Conservation (phyloP, 2,888 invertebrate genomes). For the Campoletis raptor region DNA sequence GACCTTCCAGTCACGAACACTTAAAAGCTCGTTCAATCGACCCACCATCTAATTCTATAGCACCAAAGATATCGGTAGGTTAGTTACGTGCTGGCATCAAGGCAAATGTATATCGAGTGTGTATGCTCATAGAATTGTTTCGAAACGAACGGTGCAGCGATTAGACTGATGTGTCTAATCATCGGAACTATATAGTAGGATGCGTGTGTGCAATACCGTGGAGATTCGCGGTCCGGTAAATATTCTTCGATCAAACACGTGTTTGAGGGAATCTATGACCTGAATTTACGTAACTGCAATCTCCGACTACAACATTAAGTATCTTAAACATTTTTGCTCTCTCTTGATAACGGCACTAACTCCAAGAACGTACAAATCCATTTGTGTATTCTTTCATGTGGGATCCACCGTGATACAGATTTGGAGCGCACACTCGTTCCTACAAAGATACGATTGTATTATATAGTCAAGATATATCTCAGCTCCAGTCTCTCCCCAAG, state of each 20-base stretch:
- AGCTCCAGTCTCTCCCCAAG: constrained; percentile 7
- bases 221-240: constrained; percentile 34
- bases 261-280: constrained; percentile 29
- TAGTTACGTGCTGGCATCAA: constrained; percentile 22
- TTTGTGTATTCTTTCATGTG: constrained; percentile 16
- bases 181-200: neutral
- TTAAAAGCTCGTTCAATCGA: constrained; percentile 47
- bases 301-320: neutral
- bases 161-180: constrained; percentile 12
- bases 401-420: constrained; percentile 29
- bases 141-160: constrained; percentile 8
- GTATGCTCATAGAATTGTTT: neutral
- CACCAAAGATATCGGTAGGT: constrained; percentile 10
- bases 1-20: constrained; percentile 40
- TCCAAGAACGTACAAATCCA: constrained; percentile 7
- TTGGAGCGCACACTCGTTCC: constrained; percentile 36
- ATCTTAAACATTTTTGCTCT: constrained; percentile 1
- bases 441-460: constrained; percentile 8
- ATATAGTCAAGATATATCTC: neutral
- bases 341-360: constrained; percentile 53
- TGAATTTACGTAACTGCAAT: constrained; percentile 35
- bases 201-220: constrained; percentile 37
- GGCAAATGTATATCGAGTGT: neutral
- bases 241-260: constrained; percentile 7
- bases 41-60: constrained; percentile 34